These are phyloP conservation scores for Microhierax caerulescens DNA, from an alignment of 2,797 vertebrate genomes.

Conservation along the genomic window DNA sequence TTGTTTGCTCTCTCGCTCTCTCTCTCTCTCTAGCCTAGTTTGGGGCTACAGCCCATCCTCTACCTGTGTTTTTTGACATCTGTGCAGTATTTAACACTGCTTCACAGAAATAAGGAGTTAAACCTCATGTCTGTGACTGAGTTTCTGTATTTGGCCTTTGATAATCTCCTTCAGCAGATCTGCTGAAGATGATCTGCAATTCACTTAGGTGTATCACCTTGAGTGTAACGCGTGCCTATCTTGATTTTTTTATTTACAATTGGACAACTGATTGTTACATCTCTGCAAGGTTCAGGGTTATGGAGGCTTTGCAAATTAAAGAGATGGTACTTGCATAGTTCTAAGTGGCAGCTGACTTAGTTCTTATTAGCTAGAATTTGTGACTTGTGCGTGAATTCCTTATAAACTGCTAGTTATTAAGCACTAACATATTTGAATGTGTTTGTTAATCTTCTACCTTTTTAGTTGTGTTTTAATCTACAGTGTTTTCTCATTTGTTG, in stretches of 20 bases:
- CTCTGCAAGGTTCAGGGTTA: not conserved
- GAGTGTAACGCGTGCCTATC: accelerated
- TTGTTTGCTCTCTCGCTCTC: not conserved
- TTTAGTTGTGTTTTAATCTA: not conserved
- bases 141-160: not conserved
- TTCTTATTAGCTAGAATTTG: not conserved
- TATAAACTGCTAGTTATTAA: not conserved
- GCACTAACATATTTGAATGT: not conserved
- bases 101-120: not conserved
- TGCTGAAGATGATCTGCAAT: not conserved
- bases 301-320: not conserved
- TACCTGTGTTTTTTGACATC: not conserved
- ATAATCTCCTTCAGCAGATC: not conserved
- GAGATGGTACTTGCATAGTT: not conserved
- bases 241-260: not conserved
- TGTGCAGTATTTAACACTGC: not conserved
- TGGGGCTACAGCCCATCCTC: not conserved
- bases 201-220: not conserved
- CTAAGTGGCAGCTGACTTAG: not conserved
- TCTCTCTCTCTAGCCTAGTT: not conserved
- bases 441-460: not conserved
- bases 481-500: not conserved
- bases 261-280: no score
- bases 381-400: not conserved
- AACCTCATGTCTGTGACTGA: not conserved